phyloP scores from a whole-genome alignment of 1,140 invertebrate genomes.

The Drosophila ambigua region DNA sequence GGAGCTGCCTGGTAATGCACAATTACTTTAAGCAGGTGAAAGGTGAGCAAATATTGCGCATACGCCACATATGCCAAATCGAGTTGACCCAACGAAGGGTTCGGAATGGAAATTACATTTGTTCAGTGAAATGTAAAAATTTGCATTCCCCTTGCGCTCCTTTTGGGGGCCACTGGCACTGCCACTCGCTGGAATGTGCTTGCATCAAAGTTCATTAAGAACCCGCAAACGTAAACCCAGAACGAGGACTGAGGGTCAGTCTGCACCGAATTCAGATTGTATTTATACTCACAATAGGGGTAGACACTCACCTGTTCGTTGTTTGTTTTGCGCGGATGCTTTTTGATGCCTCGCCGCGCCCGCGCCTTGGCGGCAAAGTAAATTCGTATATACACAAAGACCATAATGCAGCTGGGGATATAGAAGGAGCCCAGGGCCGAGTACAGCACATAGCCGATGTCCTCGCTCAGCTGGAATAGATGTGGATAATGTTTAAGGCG shows the following conservation, averaged over 20 bases:
- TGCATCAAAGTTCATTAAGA: constrained; percentile 52
- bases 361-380: constrained; percentile 97
- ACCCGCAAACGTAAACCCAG: not conserved
- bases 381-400: constrained; percentile 99
- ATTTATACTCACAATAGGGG: no score
- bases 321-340: constrained; percentile 88
- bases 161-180: no score
- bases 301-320: constrained; percentile 84
- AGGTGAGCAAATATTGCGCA: constrained; percentile 42
- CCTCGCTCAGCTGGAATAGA: constrained; percentile 93
- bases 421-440: constrained; percentile 99
- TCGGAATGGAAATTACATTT: constrained; percentile 28
- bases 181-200: constrained; percentile 4
- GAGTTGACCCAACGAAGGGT: not conserved
- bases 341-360: constrained; percentile 92
- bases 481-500: not conserved
- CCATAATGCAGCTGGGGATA: constrained; percentile 99
- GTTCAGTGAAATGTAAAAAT: constrained; percentile 62
- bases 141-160: constrained; percentile 55
- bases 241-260: no score
- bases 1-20: constrained; percentile 45
- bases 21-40: constrained; percentile 35
- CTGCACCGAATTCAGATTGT: no score
- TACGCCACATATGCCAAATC: constrained; percentile 40
- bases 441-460: constrained; percentile 98